Evolutionary conservation across 92 coral and sea anemone genomes (phyloP).

Genomic region (Epizoanthus fatuus): DNA sequence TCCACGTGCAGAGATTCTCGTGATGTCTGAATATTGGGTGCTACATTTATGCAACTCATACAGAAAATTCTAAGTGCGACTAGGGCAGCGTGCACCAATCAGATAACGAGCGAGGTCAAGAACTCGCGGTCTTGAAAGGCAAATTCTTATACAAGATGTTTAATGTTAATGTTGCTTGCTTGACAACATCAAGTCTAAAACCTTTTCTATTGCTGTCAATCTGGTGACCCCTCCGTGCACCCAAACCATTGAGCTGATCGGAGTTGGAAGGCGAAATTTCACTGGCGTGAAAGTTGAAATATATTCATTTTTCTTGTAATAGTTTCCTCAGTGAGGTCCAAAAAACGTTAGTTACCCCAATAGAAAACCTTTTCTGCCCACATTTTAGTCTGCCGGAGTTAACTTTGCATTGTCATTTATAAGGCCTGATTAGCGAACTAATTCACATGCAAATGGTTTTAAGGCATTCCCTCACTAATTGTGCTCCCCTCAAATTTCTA

Average conservation of each 20-base stretch:
- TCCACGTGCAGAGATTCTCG: slow-evolving; percentile 71
- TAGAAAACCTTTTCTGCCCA: background rate
- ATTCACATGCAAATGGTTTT: slow-evolving; percentile 29
- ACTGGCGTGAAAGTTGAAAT: background rate
- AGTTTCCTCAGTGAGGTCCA: no score
- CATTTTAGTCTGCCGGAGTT: background rate
- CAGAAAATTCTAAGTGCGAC: background rate
- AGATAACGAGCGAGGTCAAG: slow-evolving; percentile 27
- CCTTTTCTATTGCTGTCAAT: background rate
- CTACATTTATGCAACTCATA: background rate
- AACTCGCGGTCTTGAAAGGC: slow-evolving; percentile 15
- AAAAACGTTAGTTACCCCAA: no score
- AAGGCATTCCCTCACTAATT: background rate
- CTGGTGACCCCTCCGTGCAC: background rate
- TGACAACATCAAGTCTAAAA: background rate
- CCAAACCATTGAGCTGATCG: background rate
- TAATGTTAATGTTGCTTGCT: slow-evolving; percentile 21
- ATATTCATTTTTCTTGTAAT: background rate
- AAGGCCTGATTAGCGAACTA: slow-evolving; percentile 12
- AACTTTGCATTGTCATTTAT: background rate
- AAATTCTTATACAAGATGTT: slow-evolving; percentile 18
- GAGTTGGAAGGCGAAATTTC: background rate
- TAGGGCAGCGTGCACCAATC: slow-evolving; percentile 33
- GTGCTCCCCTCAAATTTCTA: background rate
- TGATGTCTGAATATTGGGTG: background rate